phyloP scores from a whole-genome alignment of 2,113 vertebrate species.

The Chrysemys picta region DNA sequence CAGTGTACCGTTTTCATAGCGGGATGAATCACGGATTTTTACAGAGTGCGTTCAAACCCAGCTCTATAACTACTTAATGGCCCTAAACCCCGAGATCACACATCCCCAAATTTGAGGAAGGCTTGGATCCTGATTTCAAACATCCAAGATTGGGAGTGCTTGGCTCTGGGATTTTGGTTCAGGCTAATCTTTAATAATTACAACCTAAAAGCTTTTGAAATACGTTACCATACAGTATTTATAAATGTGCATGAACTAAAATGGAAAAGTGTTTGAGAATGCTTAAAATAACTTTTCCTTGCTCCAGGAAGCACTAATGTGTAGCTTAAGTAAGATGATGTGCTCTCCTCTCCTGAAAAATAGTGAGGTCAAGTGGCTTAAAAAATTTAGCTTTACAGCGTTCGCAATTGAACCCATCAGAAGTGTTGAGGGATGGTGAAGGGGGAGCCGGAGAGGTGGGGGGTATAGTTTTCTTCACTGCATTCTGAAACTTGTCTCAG shows the following conservation, averaged over 20 bases:
- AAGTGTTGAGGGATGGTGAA: neutral
- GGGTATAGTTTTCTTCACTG: neutral
- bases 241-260: neutral
- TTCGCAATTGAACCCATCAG: neutral
- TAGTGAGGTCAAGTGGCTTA: neutral
- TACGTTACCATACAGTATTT: neutral
- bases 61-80: neutral
- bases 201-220: neutral
- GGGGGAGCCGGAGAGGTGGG: neutral
- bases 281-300: neutral
- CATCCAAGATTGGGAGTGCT: neutral
- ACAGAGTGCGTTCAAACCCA: neutral
- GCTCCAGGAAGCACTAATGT: neutral
- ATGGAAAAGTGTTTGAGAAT: neutral
- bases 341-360: neutral
- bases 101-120: neutral
- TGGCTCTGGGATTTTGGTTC: neutral
- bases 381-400: neutral
- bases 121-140: neutral
- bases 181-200: neutral
- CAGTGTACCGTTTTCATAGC: neutral
- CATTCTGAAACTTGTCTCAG: neutral
- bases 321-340: neutral
- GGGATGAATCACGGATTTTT: neutral
- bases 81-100: neutral